Conservation (phyloP, 2,888 invertebrate genomes). For the Lepeophtheirus nordmannii region DNA sequence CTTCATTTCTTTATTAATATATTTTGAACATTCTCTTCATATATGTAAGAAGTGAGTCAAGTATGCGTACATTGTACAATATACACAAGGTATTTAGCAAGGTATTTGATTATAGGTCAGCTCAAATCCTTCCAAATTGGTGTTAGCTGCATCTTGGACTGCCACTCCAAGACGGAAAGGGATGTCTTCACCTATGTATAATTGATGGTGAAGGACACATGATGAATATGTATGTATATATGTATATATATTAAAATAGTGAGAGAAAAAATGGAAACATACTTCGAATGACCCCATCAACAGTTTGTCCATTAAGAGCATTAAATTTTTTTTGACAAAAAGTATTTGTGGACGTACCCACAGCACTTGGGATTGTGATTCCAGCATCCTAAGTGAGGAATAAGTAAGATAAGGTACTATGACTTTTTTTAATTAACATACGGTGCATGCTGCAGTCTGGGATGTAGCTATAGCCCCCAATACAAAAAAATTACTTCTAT, state of each 20-base stretch:
- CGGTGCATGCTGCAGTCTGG: neutral
- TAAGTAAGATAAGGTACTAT: neutral
- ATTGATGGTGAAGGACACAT: neutral
- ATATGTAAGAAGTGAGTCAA: too few species aligned
- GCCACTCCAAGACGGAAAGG: neutral
- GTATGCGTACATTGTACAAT: neutral
- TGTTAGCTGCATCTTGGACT: neutral
- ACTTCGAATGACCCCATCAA: neutral
- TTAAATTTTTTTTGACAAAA: neutral
- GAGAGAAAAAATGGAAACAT: too few species aligned
- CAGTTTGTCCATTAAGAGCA: neutral
- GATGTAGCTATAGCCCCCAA: neutral
- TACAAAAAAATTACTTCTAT: neutral
- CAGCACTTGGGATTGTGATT: neutral
- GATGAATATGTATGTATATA: too few species aligned
- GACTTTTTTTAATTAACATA: neutral
- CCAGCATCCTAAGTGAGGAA: neutral
- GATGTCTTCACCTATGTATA: neutral
- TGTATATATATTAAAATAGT: too few species aligned
- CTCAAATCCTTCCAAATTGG: neutral
- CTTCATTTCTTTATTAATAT: too few species aligned
- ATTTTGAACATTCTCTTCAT: too few species aligned
- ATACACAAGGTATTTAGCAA: neutral
- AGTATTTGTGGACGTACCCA: neutral
- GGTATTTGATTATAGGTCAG: neutral